Evolutionary conservation across 53 echinoderm and acorn worm species (phyloP).

Genomic region (Apostichopus leukothele): DNA sequence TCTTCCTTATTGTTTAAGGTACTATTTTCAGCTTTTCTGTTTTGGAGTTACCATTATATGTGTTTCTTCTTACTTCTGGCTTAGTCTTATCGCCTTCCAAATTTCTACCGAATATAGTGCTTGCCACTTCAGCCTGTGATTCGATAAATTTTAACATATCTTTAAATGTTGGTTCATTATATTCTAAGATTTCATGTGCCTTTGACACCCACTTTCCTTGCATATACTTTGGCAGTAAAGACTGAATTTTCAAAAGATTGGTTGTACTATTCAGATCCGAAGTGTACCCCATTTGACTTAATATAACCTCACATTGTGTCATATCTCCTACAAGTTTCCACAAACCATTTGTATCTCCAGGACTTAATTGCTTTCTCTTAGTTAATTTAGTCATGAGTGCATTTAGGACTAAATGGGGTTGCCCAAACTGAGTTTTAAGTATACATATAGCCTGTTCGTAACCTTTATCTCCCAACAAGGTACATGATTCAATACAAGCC

Average conservation of each 20-base stretch:
- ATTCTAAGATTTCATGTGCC: conserved; percentile 45
- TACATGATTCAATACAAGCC: conserved; percentile 46
- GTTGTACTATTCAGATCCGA: conserved; percentile 42
- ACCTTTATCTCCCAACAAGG: conserved; percentile 46
- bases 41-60: background rate
- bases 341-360: conserved; percentile 43
- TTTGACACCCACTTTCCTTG: conserved; percentile 48
- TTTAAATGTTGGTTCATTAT: conserved; percentile 32
- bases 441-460: conserved; percentile 44
- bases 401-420: conserved; percentile 51
- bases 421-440: conserved; percentile 49
- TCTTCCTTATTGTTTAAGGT: background rate
- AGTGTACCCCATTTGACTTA: conserved; percentile 46
- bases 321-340: conserved; percentile 51
- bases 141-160: conserved; percentile 30
- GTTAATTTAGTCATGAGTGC: conserved; percentile 44
- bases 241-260: conserved; percentile 34
- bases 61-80: background rate
- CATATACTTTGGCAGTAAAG: conserved; percentile 12
- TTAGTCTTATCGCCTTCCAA: conserved; percentile 9
- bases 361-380: conserved; percentile 33
- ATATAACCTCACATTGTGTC: conserved; percentile 43
- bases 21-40: background rate
- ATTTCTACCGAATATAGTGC: conserved; percentile 36
- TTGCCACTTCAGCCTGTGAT: conserved; percentile 35